A percentile compares a stretch with the other conserved stretches of the same genome.
Evolutionary conservation across 2,797 vertebrate species (phyloP).

Genomic region (Coluber constrictor): DNA sequence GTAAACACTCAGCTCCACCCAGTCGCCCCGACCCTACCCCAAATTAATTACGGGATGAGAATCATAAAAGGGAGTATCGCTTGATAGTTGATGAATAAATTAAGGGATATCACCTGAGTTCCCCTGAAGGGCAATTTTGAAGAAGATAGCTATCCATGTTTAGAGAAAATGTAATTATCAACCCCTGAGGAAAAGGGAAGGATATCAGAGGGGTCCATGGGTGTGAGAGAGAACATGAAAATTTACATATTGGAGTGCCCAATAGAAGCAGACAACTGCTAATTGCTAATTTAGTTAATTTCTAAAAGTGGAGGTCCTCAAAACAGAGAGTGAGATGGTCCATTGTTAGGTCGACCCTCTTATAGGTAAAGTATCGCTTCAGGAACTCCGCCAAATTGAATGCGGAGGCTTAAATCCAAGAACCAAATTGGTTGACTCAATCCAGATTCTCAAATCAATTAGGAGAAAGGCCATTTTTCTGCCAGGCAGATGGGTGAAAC

Average conservation of each 20-base stretch:
- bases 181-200: background rate
- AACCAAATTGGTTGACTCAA: background rate
- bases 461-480: background rate
- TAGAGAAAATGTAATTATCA: background rate
- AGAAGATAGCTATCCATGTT: background rate
- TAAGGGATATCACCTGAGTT: background rate
- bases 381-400: background rate
- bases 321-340: background rate
- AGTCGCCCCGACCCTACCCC: no score
- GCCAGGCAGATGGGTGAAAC: background rate
- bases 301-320: background rate
- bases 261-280: background rate
- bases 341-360: background rate
- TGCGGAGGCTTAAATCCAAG: background rate
- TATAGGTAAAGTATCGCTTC: background rate
- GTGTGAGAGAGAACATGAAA: background rate
- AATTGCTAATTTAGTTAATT: background rate
- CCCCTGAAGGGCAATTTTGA: background rate
- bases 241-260: background rate
- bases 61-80: no score
- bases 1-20: no score
- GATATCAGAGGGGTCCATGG: background rate
- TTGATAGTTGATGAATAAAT: background rate
- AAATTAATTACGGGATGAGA: no score
- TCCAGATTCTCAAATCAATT: background rate